Percentiles rank a stretch among this genome's conserved stretches.
phyloP scores from a whole-genome alignment of 2,797 vertebrate genomes.

The Calcarius lapponicus region DNA sequence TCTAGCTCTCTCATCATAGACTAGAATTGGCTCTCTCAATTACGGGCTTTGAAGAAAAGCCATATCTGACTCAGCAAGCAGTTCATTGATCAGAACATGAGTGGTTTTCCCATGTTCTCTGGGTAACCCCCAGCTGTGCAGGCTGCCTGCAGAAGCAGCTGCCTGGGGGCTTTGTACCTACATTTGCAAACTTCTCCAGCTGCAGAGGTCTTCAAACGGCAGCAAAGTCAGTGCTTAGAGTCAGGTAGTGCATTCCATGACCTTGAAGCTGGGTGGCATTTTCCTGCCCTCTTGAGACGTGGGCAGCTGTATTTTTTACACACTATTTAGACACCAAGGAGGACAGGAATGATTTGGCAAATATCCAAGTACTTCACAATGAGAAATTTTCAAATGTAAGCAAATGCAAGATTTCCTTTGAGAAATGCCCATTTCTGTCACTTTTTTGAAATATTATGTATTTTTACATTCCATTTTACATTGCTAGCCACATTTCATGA shows the following conservation, averaged over 20 bases:
- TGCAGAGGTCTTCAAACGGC: background rate
- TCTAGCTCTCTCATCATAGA: background rate
- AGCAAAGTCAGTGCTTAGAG: background rate
- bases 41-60: background rate
- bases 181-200: background rate
- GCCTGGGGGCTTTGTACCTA: background rate
- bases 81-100: background rate
- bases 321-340: background rate
- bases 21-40: background rate
- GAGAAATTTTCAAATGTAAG: background rate
- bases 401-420: background rate
- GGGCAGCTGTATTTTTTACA: background rate
- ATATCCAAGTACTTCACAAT: background rate
- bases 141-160: background rate
- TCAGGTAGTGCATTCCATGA: background rate
- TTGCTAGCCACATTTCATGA: background rate
- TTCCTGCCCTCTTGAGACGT: background rate
- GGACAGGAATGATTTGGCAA: background rate
- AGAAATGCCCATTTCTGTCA: background rate
- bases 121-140: background rate
- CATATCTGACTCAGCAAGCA: background rate
- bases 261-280: background rate
- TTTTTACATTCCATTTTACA: background rate
- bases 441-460: background rate
- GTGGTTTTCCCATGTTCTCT: background rate